Evolutionary conservation across 2,113 vertebrate species (phyloP), one percentile per base, ranked within the genome.

Genomic region (Cebidichthys violaceus): DNA sequence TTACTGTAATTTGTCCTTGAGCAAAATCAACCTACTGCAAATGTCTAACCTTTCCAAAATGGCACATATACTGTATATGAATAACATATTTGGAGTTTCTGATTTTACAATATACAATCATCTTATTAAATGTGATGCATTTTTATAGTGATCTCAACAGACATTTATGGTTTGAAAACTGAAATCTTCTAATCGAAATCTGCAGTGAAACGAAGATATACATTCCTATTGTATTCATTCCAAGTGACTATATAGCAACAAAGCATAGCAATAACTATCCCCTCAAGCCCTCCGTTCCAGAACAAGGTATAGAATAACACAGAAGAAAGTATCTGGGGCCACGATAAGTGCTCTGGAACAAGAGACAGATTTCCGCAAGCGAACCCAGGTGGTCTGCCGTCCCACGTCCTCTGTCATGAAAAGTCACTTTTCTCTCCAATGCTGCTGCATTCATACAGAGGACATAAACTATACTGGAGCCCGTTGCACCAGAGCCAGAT

Each of bases 301-400:
- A 64, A 41, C 47, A 52, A 62, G 65, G 74, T 88, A 76, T 90
- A 90, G 71, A 87, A 88, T 85, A 83, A 82, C 90, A 80, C n/a
- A 41, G 31, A 66, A 43, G 33, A 79, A 80, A 74, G 60, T 82
- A 81, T 84, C 76, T 76, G 54, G 74, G 72, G 87, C 60, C 35
- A 60, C n/a, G 33, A 22, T 79, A 86, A 81, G 78, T 81, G 78
- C 61, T 88, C 84, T 86, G 92, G 88, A 92, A 89, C 86, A 89
- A 72, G 87, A 90, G 79, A 92, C 90, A 75, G 68, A 81, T 84
- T 85, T 89, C 80, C 60, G n/a, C 75, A 75, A 89, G 88, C 71
- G 81, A 70, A 85, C 82, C 89, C 88, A 87, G 86, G 88, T 94
- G 90, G 82, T 93, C 90, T 85, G 43, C 22, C 33, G 35, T 72